A percentile compares a stretch with the other conserved stretches of the same genome.
phyloP scores from a whole-genome alignment of 1,140 invertebrate species.

The Anastatus disparis region DNA sequence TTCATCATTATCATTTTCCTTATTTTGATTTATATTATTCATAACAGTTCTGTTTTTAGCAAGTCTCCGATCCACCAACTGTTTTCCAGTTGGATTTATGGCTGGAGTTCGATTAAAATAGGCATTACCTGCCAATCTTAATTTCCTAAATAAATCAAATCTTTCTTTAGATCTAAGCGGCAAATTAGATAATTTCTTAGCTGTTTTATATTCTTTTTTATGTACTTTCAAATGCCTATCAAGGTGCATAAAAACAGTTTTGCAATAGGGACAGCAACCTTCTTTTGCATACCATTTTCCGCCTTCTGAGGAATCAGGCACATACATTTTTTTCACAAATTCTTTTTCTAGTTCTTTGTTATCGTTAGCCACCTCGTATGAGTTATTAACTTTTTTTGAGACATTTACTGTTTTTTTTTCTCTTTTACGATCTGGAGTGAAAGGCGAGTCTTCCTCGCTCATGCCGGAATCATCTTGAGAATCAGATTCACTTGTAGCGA shows the following conservation, averaged over 20 bases:
- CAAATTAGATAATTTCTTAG: neutral
- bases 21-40: neutral
- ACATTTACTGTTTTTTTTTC: neutral
- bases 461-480: too few relatives aligned
- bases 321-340: conserved; percentile 19
- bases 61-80: neutral
- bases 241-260: neutral
- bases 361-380: neutral
- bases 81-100: neutral
- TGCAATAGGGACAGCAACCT: neutral
- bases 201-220: neutral
- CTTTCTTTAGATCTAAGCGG: neutral
- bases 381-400: neutral
- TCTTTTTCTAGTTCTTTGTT: neutral
- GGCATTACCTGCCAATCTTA: neutral
- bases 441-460: too few relatives aligned
- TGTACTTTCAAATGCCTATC: neutral
- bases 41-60: neutral
- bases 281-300: neutral
- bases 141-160: neutral
- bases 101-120: neutral
- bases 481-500: neutral
- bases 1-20: too few relatives aligned
- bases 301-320: neutral
- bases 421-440: neutral